phyloP scores from a whole-genome alignment of 2,888 invertebrate species.

The Aphidius colemani region DNA sequence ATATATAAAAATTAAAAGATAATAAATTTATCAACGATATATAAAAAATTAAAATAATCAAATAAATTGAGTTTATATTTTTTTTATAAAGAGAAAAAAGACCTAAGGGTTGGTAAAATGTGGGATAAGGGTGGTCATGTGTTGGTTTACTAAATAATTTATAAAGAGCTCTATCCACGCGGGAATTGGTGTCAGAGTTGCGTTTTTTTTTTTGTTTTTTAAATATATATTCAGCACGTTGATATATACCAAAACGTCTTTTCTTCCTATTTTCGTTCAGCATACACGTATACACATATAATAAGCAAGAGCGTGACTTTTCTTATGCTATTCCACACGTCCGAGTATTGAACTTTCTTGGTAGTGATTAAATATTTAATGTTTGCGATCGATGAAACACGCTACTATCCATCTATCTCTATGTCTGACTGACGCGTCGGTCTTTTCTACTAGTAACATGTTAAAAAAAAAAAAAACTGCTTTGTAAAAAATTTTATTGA shows the following conservation, averaged over 20 bases:
- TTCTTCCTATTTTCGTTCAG: slow-evolving; percentile 3
- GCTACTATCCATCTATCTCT: background rate
- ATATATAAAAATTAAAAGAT: too few relatives aligned
- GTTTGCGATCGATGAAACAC: slow-evolving; percentile 45
- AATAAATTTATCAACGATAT: slow-evolving; percentile 4
- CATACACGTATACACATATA: background rate
- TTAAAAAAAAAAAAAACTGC: too few relatives aligned
- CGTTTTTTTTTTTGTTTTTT: slow-evolving; percentile 12
- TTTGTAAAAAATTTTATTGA: too few relatives aligned
- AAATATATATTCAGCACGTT: slow-evolving; percentile 13
- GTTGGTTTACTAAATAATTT: slow-evolving; percentile 30
- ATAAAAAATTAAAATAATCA: slow-evolving; percentile 3
- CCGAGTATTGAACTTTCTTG: slow-evolving; percentile 53
- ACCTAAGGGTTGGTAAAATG: too few relatives aligned
- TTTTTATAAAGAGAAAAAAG: too few relatives aligned
- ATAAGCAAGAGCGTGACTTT: slow-evolving; percentile 27
- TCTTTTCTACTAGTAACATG: too few relatives aligned
- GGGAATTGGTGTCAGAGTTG: slow-evolving; percentile 22
- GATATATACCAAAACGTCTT: background rate
- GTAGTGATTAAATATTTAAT: slow-evolving; percentile 52
- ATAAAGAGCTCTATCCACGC: slow-evolving; percentile 22
- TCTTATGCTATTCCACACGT: slow-evolving; percentile 26
- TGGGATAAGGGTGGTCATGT: background rate
- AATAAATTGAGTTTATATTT: background rate
- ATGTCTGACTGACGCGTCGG: background rate